Evolutionary conservation across 2,888 invertebrate species (phyloP).

Genomic region (Drosophila peninsularis): DNA sequence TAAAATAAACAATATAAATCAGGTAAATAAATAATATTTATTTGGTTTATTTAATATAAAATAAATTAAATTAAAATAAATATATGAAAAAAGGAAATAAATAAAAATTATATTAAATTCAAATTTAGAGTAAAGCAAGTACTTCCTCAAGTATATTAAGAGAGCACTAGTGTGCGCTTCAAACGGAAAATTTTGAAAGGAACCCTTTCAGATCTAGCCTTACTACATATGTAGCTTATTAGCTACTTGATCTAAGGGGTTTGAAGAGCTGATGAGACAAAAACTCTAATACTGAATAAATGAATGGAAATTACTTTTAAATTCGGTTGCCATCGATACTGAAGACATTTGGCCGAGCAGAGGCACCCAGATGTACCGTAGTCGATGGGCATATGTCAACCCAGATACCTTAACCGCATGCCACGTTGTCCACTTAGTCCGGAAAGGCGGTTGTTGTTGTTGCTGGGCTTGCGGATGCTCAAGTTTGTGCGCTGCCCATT

Average conservation of each 20-base stretch:
- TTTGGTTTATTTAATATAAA: too few relatives aligned
- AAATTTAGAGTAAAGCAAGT: not conserved
- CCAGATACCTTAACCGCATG: conserved; percentile 7
- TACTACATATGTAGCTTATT: not conserved
- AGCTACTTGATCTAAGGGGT: not conserved
- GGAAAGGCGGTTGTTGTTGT: conserved; percentile 23
- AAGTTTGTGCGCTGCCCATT: conserved; percentile 61
- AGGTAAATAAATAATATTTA: too few relatives aligned
- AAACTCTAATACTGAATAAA: not conserved
- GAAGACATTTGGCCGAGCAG: not conserved
- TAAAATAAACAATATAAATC: too few relatives aligned
- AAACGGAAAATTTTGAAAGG: not conserved
- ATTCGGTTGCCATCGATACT: not conserved
- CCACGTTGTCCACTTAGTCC: conserved; percentile 47
- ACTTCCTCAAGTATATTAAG: not conserved
- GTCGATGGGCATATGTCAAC: not conserved
- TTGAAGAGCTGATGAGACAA: not conserved
- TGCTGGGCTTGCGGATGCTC: conserved; percentile 17
- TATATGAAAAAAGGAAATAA: too few relatives aligned
- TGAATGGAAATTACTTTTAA: not conserved
- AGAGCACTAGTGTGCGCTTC: not conserved
- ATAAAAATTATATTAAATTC: not conserved
- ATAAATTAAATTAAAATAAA: too few relatives aligned
- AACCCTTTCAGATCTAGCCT: not conserved
- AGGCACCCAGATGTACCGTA: not conserved